Conservation (phyloP, 2,113 vertebrate species). For the Gulo gulo region DNA sequence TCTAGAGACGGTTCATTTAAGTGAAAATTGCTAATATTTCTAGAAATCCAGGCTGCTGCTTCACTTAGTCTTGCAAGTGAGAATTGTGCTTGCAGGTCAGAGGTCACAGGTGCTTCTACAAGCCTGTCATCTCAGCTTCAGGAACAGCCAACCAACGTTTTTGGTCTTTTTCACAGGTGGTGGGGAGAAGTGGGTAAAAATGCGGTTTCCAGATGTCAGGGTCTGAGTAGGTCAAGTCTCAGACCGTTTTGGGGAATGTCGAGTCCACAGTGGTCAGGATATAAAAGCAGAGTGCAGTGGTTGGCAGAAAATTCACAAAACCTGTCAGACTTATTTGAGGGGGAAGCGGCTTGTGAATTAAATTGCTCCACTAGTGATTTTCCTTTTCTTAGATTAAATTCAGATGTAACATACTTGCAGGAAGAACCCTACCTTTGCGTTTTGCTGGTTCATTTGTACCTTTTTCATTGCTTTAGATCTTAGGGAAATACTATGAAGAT, state of each 20-base stretch:
- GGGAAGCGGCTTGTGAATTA: background rate
- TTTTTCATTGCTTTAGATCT: slow-evolving; percentile 4
- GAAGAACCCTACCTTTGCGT: background rate
- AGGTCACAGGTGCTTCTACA: slow-evolving; percentile 14
- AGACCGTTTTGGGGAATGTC: background rate
- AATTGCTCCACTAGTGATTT: slow-evolving; percentile 27
- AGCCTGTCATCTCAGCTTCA: slow-evolving; percentile 25
- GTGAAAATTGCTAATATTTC: slow-evolving; percentile 38
- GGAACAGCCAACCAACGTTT: background rate
- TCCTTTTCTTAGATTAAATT: slow-evolving; percentile 15
- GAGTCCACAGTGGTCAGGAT: background rate
- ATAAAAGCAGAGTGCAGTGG: background rate
- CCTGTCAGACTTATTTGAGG: background rate
- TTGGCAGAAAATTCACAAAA: slow-evolving; percentile 40
- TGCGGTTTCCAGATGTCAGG: slow-evolving; percentile 20
- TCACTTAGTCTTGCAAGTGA: slow-evolving; percentile 15
- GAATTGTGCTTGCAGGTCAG: background rate
- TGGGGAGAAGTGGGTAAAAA: background rate
- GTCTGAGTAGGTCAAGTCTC: slow-evolving; percentile 13
- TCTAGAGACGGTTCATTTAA: slow-evolving; percentile 18
- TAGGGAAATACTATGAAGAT: slow-evolving; percentile 8
- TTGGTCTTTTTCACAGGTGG: background rate
- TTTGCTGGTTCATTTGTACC: slow-evolving; percentile 10
- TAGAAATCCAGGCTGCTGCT: slow-evolving; percentile 26
- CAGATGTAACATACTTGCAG: background rate